Conservation (phyloP, 2,888 invertebrate genomes). For the Tanypteryx hageni region DNA sequence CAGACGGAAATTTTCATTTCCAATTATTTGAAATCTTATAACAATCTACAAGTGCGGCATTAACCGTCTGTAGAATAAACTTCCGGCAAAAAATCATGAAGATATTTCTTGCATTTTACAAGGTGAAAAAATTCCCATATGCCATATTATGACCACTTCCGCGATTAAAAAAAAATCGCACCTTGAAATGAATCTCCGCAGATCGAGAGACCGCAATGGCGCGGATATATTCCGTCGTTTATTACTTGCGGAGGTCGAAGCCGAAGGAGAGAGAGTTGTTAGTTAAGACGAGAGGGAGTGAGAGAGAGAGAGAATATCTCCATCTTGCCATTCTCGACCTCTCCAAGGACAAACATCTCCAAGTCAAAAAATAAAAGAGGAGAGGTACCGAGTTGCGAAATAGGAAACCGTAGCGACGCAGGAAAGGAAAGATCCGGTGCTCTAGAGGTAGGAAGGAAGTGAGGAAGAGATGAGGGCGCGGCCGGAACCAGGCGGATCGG, state of each 20-base stretch:
- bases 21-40: no score
- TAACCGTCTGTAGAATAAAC: no score
- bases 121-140: no score
- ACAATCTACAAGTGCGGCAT: no score
- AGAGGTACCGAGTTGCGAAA: neutral
- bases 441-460: neutral
- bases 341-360: neutral
- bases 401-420: neutral
- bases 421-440: neutral
- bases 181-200: neutral
- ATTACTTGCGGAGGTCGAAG: neutral
- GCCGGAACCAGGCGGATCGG: neutral
- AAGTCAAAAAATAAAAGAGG: constrained; percentile 16
- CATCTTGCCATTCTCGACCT: neutral
- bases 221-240: neutral
- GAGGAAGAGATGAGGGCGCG: neutral
- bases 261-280: neutral
- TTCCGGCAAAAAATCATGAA: no score
- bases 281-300: neutral
- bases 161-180: neutral
- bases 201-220: neutral
- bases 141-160: neutral
- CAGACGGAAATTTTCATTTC: no score
- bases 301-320: neutral
- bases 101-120: no score